Conservation (phyloP, 2,113 vertebrate genomes). For the Ailuropoda melanoleuca region DNA sequence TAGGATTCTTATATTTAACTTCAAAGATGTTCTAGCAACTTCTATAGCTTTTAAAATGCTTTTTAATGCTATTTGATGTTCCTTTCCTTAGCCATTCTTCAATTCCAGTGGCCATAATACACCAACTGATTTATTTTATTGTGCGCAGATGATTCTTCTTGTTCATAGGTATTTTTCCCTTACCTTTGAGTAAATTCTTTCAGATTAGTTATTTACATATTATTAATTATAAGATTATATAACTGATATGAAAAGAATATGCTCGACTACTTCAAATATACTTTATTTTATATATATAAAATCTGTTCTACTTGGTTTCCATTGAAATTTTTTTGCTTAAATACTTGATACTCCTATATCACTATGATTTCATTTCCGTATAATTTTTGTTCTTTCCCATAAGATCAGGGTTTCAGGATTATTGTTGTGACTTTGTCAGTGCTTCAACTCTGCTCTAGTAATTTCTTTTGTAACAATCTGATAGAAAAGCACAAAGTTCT, state of each 20-base stretch:
- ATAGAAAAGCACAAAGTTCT: neutral
- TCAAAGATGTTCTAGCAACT: neutral
- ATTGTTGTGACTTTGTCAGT: neutral
- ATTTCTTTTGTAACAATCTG: conserved; percentile 33
- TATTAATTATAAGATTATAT: neutral
- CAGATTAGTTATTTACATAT: neutral
- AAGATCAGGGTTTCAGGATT: neutral
- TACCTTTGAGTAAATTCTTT: neutral
- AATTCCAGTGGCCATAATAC: neutral
- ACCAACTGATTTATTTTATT: conserved; percentile 14
- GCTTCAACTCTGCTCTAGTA: neutral
- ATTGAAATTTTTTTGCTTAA: neutral
- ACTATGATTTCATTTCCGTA: conserved; percentile 1
- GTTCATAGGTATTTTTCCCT: neutral
- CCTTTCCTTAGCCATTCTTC: neutral
- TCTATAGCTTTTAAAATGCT: conserved; percentile 29
- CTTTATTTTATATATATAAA: neutral
- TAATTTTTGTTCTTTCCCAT: neutral
- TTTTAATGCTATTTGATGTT: conserved; percentile 23
- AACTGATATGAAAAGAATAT: neutral
- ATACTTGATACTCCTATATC: neutral
- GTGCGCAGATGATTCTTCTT: neutral
- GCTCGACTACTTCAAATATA: neutral
- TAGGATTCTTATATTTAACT: conserved; percentile 52
- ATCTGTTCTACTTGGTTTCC: neutral